Percentiles rank a stretch among this genome's conserved stretches.
Conservation (phyloP, 2,888 invertebrate species). For the Anaspis maculata region DNA sequence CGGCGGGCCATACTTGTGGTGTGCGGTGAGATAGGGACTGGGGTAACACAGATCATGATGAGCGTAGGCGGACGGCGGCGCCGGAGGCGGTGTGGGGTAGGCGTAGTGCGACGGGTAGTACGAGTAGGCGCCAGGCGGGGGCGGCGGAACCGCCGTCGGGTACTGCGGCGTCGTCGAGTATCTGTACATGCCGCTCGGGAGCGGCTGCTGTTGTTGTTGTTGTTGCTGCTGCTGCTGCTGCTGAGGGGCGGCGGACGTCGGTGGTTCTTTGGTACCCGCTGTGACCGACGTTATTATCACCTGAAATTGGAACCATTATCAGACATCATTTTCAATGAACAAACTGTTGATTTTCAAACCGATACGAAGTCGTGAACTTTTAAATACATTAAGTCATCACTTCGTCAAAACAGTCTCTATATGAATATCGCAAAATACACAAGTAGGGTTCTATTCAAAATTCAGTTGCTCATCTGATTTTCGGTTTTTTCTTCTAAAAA, state of each 20-base stretch:
- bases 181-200: not conserved
- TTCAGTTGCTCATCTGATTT: too few relatives aligned
- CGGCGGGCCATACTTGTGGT: constrained; percentile 33
- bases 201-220: constrained; percentile 29
- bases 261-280: constrained; percentile 30
- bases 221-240: constrained; percentile 44
- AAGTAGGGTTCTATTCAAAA: too few relatives aligned
- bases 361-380: too few relatives aligned
- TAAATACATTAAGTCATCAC: too few relatives aligned
- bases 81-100: constrained; percentile 45
- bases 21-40: constrained; percentile 34
- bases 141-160: constrained; percentile 13
- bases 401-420: too few relatives aligned
- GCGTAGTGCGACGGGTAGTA: constrained; percentile 41
- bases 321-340: too few relatives aligned
- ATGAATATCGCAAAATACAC: too few relatives aligned
- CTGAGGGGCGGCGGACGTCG: constrained; percentile 42
- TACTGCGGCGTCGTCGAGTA: not conserved
- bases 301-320: too few relatives aligned
- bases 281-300: constrained; percentile 42
- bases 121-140: constrained; percentile 33
- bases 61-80: constrained; percentile 38
- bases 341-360: too few relatives aligned
- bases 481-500: too few relatives aligned
- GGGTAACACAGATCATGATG: constrained; percentile 48